phyloP scores from a whole-genome alignment of 1,140 invertebrate species.

The Bombus terrestris region DNA sequence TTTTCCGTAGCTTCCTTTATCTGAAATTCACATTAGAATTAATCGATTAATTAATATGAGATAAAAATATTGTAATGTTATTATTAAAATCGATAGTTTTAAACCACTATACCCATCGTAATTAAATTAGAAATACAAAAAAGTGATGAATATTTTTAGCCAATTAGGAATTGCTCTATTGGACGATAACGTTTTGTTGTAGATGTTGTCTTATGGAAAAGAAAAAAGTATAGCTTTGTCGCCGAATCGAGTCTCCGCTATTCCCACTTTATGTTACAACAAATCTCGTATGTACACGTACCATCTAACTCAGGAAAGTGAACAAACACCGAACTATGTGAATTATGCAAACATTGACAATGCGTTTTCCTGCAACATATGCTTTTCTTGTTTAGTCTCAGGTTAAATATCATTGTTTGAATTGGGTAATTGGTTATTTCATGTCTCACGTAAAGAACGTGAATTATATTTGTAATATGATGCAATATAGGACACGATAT shows the following conservation, averaged over 20 bases:
- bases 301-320: slow-evolving; percentile 10
- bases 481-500: background rate
- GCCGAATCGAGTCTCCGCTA: background rate
- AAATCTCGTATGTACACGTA: background rate
- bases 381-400: background rate
- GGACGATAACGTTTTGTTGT: too few relatives aligned
- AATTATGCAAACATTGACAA: slow-evolving; percentile 38
- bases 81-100: too few relatives aligned
- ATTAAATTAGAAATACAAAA: too few relatives aligned
- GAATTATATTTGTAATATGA: background rate
- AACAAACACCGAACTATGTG: slow-evolving; percentile 16
- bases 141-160: too few relatives aligned
- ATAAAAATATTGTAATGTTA: too few relatives aligned
- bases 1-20: too few relatives aligned
- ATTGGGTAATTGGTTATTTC: background rate
- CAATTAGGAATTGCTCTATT: too few relatives aligned
- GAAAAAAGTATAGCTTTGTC: background rate
- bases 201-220: background rate
- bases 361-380: slow-evolving; percentile 16
- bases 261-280: background rate
- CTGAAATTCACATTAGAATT: too few relatives aligned
- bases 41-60: too few relatives aligned
- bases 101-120: too few relatives aligned
- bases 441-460: background rate
- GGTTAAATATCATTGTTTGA: background rate